phyloP scores from a whole-genome alignment of 2,797 vertebrate genomes.

The Gadopsis marmoratus region DNA sequence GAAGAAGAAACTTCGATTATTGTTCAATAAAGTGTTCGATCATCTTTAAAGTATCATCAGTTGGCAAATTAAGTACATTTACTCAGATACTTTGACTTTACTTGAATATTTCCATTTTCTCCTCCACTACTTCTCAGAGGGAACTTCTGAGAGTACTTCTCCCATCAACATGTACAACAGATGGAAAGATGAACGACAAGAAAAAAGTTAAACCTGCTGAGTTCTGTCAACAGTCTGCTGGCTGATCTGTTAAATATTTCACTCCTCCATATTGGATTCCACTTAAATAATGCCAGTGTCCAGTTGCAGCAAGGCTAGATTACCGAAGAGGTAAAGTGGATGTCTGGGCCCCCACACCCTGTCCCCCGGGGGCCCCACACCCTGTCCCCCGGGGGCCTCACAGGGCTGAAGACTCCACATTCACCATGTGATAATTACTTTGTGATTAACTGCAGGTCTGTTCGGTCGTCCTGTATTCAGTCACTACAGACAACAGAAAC shows the following conservation, averaged over 20 bases:
- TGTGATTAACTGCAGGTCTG: too few species aligned
- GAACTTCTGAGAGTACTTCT: too few species aligned
- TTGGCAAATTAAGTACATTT: background rate
- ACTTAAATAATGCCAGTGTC: conserved; percentile 26
- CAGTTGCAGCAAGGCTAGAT: background rate
- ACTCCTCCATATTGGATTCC: conserved; percentile 32
- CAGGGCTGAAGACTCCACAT: too few species aligned
- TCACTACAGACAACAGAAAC: too few species aligned
- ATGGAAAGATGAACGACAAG: background rate
- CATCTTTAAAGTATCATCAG: background rate
- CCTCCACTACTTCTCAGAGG: too few species aligned
- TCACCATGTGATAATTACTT: too few species aligned
- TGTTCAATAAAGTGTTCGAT: background rate
- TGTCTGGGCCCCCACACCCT: too few species aligned
- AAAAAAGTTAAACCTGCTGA: background rate
- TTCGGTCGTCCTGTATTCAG: too few species aligned
- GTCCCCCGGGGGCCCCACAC: too few species aligned
- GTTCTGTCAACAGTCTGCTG: background rate
- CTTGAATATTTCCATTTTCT: too few species aligned
- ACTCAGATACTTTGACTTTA: too few species aligned
- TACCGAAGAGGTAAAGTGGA: background rate
- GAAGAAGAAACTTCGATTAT: background rate
- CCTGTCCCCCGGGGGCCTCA: too few species aligned
- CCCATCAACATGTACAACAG: background rate
- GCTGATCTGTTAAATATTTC: conserved; percentile 17